Conservation (phyloP, 2,888 invertebrate species). For the Cerceris ruficornis region DNA sequence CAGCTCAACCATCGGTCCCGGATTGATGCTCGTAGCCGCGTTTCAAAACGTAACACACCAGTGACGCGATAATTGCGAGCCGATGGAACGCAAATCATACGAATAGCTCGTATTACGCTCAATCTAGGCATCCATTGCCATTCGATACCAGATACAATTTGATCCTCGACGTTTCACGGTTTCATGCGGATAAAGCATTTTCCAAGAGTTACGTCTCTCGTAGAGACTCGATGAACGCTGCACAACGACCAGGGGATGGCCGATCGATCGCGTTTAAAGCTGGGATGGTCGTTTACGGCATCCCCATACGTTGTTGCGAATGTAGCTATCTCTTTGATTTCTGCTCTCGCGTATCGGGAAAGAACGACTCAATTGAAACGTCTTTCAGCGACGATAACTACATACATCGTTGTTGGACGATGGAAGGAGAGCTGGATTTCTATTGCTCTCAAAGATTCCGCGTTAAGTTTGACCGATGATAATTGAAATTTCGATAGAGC, state of each 20-base stretch:
- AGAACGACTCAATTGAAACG: no score
- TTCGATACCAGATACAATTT: neutral
- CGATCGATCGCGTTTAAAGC: constrained; percentile 25
- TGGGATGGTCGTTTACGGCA: neutral
- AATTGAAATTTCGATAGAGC: no score
- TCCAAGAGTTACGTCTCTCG: neutral
- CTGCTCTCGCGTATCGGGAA: neutral
- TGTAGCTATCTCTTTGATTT: neutral
- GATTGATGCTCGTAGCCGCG: constrained; percentile 49
- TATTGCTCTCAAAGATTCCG: no score
- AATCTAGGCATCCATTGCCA: neutral
- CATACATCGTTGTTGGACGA: no score
- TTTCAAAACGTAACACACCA: constrained; percentile 36
- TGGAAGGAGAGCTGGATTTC: no score
- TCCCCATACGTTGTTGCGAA: no score
- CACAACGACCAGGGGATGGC: constrained; percentile 5
- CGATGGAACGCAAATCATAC: neutral
- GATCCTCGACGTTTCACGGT: neutral
- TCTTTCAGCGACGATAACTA: no score
- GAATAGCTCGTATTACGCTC: neutral
- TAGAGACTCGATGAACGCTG: neutral
- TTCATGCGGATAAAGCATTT: neutral
- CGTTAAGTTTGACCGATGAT: no score
- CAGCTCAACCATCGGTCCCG: constrained; percentile 46
- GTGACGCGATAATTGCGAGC: constrained; percentile 10